Conservation (phyloP, 2,888 invertebrate species). For the Cryptophagus acutangulus region DNA sequence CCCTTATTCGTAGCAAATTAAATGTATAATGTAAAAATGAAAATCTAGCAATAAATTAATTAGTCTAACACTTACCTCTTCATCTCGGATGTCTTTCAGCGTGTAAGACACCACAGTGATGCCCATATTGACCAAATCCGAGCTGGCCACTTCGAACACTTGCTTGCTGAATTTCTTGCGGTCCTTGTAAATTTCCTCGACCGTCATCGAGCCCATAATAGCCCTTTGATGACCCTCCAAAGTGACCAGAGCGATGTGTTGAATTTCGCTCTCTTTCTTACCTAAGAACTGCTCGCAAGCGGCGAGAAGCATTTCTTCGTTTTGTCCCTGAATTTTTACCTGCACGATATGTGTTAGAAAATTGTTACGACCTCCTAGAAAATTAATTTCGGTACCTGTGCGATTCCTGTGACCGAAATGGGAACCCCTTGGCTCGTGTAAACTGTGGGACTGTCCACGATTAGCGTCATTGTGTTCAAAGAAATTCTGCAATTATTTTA, state of each 20-base stretch:
- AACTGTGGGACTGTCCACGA: constrained; percentile 92
- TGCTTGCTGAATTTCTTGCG: constrained; percentile 92
- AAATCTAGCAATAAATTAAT: constrained; percentile 7
- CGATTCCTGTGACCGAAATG: constrained; percentile 95
- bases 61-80: constrained; percentile 65
- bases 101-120: constrained; percentile 94
- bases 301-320: constrained; percentile 82
- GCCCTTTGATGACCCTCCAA: constrained; percentile 89
- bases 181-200: constrained; percentile 94
- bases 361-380: not conserved
- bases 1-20: constrained; percentile 51
- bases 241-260: constrained; percentile 86
- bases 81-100: constrained; percentile 88
- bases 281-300: constrained; percentile 94
- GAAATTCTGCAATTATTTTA: constrained; percentile 65
- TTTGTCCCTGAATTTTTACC: constrained; percentile 86
- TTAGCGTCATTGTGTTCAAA: constrained; percentile 94
- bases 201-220: constrained; percentile 96
- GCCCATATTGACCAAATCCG: constrained; percentile 93
- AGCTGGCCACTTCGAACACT: constrained; percentile 92
- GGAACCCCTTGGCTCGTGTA: constrained; percentile 96
- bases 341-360: constrained; percentile 36
- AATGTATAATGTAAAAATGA: constrained; percentile 29
- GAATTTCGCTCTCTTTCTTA: constrained; percentile 81
- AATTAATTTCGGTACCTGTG: constrained; percentile 64